Evolutionary conservation across 2,797 vertebrate genomes (phyloP).

Genomic region (Coendou prehensilis): DNA sequence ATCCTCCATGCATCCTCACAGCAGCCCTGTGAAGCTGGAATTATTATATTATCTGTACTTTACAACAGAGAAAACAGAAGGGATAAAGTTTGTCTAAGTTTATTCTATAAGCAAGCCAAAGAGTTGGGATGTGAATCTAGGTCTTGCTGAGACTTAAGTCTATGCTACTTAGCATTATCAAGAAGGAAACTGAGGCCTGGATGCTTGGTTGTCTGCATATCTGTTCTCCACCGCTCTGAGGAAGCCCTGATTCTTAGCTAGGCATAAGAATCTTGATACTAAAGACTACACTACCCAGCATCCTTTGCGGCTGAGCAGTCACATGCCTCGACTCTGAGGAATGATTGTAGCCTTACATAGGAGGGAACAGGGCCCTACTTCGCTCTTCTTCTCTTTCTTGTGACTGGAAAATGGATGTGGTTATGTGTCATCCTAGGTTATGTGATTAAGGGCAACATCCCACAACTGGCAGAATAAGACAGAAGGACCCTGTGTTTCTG

Average conservation of each 20-base stretch:
- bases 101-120: not conserved
- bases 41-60: not conserved
- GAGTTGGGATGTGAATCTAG: not conserved
- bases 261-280: not conserved
- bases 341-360: not conserved
- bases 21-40: not conserved
- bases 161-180: not conserved
- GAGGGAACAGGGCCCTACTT: not conserved
- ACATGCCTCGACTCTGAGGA: not conserved
- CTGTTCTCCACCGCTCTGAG: not conserved
- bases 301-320: not conserved
- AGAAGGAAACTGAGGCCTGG: not conserved
- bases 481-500: not conserved
- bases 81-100: not conserved
- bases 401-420: not conserved
- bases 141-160: not conserved
- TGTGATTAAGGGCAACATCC: not conserved
- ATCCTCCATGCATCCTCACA: not conserved
- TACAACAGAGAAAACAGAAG: not conserved
- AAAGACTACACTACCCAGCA: constrained; percentile 19
- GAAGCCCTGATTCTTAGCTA: not conserved
- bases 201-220: not conserved
- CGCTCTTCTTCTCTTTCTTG: not conserved
- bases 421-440: not conserved
- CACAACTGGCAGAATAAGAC: not conserved